Evolutionary conservation across 2,113 vertebrate species (phyloP).

Genomic region (Bos javanicus): DNA sequence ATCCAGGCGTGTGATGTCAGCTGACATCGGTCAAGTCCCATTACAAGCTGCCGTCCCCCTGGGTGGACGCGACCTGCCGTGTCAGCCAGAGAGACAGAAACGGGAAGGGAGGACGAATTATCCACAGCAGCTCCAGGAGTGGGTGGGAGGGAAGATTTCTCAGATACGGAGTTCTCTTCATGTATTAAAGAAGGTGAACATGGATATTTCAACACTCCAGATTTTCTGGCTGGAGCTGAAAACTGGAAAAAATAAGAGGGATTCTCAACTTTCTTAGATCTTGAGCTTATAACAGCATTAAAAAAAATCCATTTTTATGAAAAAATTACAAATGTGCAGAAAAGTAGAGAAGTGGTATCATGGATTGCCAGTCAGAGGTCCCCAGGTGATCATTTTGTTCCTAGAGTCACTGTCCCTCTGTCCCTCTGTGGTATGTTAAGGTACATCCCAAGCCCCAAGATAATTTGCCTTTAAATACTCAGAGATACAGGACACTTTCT

Average conservation of each 20-base stretch:
- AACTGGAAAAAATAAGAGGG: not conserved
- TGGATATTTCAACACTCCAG: not conserved
- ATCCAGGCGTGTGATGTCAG: not conserved
- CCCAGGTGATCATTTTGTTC: rapidly evolving
- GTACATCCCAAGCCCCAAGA: rapidly evolving
- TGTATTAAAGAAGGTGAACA: not conserved
- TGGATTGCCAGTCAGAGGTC: rapidly evolving
- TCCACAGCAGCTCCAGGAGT: not conserved
- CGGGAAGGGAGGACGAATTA: not conserved
- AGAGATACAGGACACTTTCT: not conserved
- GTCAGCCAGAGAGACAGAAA: not conserved
- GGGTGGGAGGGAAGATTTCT: not conserved
- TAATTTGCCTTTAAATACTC: too few relatives aligned
- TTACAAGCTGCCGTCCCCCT: not conserved
- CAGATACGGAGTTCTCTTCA: rapidly evolving
- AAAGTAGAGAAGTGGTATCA: rapidly evolving
- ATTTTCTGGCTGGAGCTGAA: not conserved
- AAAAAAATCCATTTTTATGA: not conserved
- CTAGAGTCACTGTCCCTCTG: not conserved
- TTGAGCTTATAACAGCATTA: not conserved
- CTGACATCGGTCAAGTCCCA: slow-evolving; percentile 14
- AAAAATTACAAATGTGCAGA: not conserved
- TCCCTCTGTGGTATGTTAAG: rapidly evolving
- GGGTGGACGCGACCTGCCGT: not conserved
- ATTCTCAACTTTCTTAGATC: not conserved